phyloP scores from a whole-genome alignment of 2,888 invertebrate genomes.

The Acleris emargana region DNA sequence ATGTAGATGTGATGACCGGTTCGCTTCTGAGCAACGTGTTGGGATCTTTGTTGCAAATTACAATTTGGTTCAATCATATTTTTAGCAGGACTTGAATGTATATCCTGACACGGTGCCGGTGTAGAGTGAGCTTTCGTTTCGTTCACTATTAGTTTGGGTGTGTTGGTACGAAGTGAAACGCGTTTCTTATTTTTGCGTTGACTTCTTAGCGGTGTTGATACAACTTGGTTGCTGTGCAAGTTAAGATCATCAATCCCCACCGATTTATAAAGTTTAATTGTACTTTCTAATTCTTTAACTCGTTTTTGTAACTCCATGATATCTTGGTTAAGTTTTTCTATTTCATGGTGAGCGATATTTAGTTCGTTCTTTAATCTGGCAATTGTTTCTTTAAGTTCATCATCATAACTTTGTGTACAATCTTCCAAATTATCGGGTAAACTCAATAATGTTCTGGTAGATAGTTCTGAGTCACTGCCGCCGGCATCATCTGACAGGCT shows the following conservation, averaged over 20 bases:
- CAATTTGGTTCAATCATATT: too few species aligned
- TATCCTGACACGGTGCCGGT: neutral
- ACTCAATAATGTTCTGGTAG: slow-evolving; percentile 3
- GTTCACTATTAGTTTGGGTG: neutral
- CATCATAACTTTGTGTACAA: neutral
- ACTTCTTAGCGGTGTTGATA: neutral
- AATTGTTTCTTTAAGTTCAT: neutral
- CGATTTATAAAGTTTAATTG: neutral
- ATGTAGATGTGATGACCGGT: neutral
- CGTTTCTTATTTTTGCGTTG: slow-evolving; percentile 2
- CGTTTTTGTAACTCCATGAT: neutral
- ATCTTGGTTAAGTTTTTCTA: slow-evolving; percentile 5
- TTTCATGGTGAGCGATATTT: neutral
- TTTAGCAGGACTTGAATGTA: too few species aligned
- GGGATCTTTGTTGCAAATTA: too few species aligned
- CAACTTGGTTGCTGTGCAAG: neutral
- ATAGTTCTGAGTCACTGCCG: slow-evolving; percentile 1
- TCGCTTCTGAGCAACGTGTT: too few species aligned
- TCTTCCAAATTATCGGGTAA: neutral
- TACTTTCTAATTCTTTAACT: neutral
- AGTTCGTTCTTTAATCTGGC: neutral
- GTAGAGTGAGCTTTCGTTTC: neutral
- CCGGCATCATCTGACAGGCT: neutral
- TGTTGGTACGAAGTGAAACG: neutral
- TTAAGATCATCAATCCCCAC: neutral